Base-by-base conservation (phyloP, 2,797 vertebrate species). In the Gastrophryne carolinensis region DNA sequence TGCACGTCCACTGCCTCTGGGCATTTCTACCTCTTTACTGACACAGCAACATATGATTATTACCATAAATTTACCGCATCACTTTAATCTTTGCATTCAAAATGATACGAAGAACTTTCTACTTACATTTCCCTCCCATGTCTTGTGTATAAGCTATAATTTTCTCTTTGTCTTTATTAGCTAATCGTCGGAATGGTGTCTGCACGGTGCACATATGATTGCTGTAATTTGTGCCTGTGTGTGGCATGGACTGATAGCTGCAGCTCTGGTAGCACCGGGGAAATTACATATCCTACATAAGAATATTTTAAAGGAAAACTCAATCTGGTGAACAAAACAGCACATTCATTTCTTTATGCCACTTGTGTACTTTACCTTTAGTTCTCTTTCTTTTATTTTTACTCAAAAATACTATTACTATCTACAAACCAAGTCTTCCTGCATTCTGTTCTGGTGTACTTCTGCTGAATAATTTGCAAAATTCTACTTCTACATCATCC, bases 1-100 rank as follows among this genome's bases (percentile, higher is more conserved):
- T 32, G 57, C 66, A 44, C 54, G 61, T 50, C 21, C 58, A 64
- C 34, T 49, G 49, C 74, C 74, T 1, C 24, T 35, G 27, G 74
- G 44, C 66, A 70, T 71, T 62, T 17, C 35, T 26, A 71, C 15
- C 19, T 11, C 21, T 63, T 32, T 26, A 21, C 47, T 58, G 53
- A 64, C n/a, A 58, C 39, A 8, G 44, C 12, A 47, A 6, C 17
- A 8, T 47, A 7, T 21, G 44, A 47, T 47, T 47, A 47, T 47
- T 19, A 17, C 17, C 17, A 47, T 47, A 47, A 47, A 47, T 47
- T 1, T 21, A 2, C 2, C 7, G 6, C 21, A 17, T 47, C 3
- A 2, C 44, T 47, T 47, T 47, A 47, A 47, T 47, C 17, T 10
- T 8, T 3, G 44, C 44, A 21, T 9, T 21, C 7, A 10, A 9